Evolutionary conservation across 2,797 vertebrate genomes (phyloP), one percentile per base, ranked within the genome.

Genomic region (Danio jaintianensis): DNA sequence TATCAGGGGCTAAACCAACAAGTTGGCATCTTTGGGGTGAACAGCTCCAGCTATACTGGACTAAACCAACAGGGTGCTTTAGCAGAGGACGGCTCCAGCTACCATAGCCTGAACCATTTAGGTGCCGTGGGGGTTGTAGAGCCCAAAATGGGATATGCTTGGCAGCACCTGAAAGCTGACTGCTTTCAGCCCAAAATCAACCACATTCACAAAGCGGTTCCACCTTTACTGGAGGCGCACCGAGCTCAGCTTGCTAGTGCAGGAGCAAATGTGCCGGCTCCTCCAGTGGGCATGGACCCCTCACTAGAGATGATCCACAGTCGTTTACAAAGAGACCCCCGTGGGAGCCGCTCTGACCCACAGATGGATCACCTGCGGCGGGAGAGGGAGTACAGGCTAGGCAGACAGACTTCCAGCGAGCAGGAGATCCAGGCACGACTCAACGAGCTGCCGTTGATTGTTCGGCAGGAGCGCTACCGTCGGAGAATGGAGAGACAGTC

Each of bases 151-250:
- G 91, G 91, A 0, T 93, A 93, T 9, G 91, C 92, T 52, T 94
- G 94, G 94, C 94, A 94, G 86, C 92, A 94, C 68, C 92, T 96
- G 55, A 97, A 95, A 70, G 95, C 95, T 0, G 96, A 97, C 87
- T 94, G 95, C 83, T 92, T 96, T 67, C 96, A 96, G 85, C 95
- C 96, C 53, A 93, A 93, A 85, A 94, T 96, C 7, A 96, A 97
- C 86, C 93, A 94, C 79, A 93, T 97, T 56, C 95, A 94, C 42
- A 93, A 95, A 87, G 92, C 89, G 22, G 88, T 93, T 1, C 92
- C 92, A 59, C 89, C 90, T 0, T 72, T 91, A 0, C 62, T 91
- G 11, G 87, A 92, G 62, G 93, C 90, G 86, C 95, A 92, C 75
- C 85, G 88, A 61, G 85, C 78, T 16, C 78, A 82, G 40, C 64